phyloP scores from a whole-genome alignment of 2,888 invertebrate species.

The Drosophila dives region DNA sequence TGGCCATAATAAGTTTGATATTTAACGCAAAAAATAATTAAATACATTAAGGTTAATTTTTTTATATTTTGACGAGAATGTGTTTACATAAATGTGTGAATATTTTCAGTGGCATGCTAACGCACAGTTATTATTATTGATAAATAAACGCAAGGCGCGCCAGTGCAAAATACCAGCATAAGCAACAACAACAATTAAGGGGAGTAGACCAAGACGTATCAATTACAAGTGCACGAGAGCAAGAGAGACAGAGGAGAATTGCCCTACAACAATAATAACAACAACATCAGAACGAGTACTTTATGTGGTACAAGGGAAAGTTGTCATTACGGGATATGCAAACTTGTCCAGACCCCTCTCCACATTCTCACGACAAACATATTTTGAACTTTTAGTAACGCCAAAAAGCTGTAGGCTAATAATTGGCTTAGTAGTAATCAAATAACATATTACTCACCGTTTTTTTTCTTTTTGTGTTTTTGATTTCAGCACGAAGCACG shows the following conservation, averaged over 20 bases:
- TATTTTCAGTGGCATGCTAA: conserved; percentile 39
- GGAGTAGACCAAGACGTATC: conserved; percentile 40
- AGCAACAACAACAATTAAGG: conserved; percentile 31
- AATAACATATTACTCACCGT: conserved; percentile 70
- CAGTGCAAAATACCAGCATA: conserved; percentile 11
- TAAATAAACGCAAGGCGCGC: conserved; percentile 43
- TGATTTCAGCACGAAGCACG: conserved; percentile 35
- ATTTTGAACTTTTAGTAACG: conserved; percentile 17
- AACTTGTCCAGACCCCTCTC: neutral
- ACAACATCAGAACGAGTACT: conserved; percentile 23
- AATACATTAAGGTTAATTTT: conserved; percentile 2
- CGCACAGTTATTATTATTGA: conserved; percentile 34
- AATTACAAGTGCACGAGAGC: conserved; percentile 23
- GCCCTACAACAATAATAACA: conserved; percentile 32
- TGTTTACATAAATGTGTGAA: conserved; percentile 6
- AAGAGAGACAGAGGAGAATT: conserved; percentile 3
- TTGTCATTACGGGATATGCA: conserved; percentile 32
- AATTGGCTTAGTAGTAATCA: conserved; percentile 61
- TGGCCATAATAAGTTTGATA: conserved; percentile 16
- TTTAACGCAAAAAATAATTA: conserved; percentile 15
- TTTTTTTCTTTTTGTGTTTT: conserved; percentile 43
- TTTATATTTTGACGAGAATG: neutral
- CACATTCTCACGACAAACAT: neutral
- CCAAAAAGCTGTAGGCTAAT: conserved; percentile 32
- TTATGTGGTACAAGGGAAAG: conserved; percentile 52